Conservation (phyloP, 2,888 invertebrate genomes). For the Chymomyza amoena region DNA sequence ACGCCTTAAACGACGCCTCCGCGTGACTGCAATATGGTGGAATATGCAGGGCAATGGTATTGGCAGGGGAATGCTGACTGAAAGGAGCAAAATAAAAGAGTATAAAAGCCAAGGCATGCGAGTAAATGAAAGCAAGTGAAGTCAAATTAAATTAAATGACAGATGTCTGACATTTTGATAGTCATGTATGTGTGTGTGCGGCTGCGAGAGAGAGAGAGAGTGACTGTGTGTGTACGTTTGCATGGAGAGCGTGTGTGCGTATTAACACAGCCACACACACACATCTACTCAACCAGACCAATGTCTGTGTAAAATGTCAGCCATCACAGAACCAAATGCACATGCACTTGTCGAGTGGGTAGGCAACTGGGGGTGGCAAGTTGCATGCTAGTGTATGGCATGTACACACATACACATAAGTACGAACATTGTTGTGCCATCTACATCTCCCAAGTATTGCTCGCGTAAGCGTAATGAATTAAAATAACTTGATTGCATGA, state of each 20-base stretch:
- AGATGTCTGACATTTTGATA: constrained; percentile 72
- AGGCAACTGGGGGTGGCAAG: constrained; percentile 25
- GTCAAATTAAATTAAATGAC: constrained; percentile 73
- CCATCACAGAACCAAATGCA: constrained; percentile 42
- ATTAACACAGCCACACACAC: not conserved
- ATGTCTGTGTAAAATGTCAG: constrained; percentile 38
- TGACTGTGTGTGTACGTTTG: constrained; percentile 16
- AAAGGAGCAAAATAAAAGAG: constrained; percentile 10
- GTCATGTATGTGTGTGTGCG: constrained; percentile 31
- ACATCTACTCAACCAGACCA: not conserved
- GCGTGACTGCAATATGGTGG: not conserved
- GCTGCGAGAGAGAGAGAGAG: constrained; percentile 24
- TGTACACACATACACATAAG: constrained; percentile 3
- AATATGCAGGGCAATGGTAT: not conserved
- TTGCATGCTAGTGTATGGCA: not conserved
- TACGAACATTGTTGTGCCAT: constrained; percentile 1
- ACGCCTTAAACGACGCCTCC: constrained; percentile 45
- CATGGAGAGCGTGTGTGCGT: not conserved
- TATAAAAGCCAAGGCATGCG: constrained; percentile 21
- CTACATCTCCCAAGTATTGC: constrained; percentile 65
- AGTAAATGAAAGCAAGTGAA: constrained; percentile 71
- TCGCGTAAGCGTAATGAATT: constrained; percentile 72
- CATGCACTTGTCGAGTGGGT: constrained; percentile 38
- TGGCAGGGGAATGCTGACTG: not conserved
- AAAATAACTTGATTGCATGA: constrained; percentile 73